A percentile compares a stretch with the other conserved stretches of the same genome.
phyloP scores from a whole-genome alignment of 1,140 invertebrate genomes.

The Philotrypesis tridentata region DNA sequence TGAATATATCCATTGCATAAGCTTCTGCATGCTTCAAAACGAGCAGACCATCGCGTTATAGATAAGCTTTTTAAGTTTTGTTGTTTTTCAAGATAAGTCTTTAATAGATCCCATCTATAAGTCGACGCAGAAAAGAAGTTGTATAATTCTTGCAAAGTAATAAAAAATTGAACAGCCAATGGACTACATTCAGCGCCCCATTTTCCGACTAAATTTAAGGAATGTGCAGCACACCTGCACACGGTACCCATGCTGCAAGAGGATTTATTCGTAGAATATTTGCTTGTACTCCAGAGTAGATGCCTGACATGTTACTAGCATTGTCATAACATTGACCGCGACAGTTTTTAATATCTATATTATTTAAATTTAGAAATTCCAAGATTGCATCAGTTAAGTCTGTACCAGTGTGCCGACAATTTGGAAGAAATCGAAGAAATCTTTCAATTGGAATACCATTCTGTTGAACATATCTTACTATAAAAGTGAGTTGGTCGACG shows the following conservation, averaged over 20 bases:
- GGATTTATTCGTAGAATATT: constrained; percentile 47
- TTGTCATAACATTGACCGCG: constrained; percentile 66
- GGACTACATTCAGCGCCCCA: constrained; percentile 17
- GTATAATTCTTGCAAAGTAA: constrained; percentile 24
- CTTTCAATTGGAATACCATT: constrained; percentile 46
- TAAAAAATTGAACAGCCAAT: constrained; percentile 37
- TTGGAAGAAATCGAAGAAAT: constrained; percentile 53
- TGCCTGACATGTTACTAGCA: constrained; percentile 65
- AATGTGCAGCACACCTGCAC: constrained; percentile 22
- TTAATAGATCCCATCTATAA: constrained; percentile 24
- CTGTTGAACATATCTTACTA: constrained; percentile 52
- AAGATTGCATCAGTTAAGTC: constrained; percentile 45
- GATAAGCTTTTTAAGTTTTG: constrained; percentile 17
- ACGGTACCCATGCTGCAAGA: constrained; percentile 5
- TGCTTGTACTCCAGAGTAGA: constrained; percentile 63
- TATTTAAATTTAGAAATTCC: constrained; percentile 44
- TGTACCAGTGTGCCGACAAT: constrained; percentile 52
- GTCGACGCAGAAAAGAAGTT: constrained; percentile 40
- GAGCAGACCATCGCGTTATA: background rate
- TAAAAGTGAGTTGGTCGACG: constrained; percentile 64
- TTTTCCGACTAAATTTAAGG: constrained; percentile 37
- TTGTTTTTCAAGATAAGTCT: background rate
- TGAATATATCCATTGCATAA: background rate
- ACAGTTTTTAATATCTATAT: constrained; percentile 62
- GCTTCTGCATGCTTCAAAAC: background rate